Evolutionary conservation across 53 echinoderm and acorn worm genomes (phyloP), one percentile per base, ranked within the genome.

Genomic region (Holothuria scabra): DNA sequence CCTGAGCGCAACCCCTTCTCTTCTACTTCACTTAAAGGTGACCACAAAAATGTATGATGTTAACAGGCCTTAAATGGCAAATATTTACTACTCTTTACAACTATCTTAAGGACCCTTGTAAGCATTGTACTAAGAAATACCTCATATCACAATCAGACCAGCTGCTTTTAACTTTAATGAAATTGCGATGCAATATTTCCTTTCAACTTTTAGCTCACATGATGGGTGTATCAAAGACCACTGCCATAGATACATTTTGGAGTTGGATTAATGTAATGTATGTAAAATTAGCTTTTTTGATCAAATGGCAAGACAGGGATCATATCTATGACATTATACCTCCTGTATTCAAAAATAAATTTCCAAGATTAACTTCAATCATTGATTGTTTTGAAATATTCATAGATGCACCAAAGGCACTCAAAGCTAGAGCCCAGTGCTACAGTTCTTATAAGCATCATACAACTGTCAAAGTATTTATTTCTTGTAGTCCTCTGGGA

Each of bases 361-460:
- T 74, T 34, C 75, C 85, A 23, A 22, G 85, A 58, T 23, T 85
- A 29, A 79, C 86, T 7, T 18, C 23, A 59, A 78, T 79, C 21
- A 56, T 85, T 2, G 79, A 85, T 24, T 85, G 86, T 37, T 85
- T 78, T 79, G 86, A 85, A 59, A 79, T 85, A 29, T 81, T 84
- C 12, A 61, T 61, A n/a, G 61, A 61, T 26, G 4, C 22, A 7
- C 61, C 61, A 5, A 61, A 26, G 61, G 13, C 6, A 4, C 7
- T 89, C 9, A 79, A 78, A 46, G 85, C 89, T 1, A 71, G 89
- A 29, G 85, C 89, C 38, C 76, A 85, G 56, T 21, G 21, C 31
- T 85, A 24, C 3, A 29, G 55, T 38, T 80, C 57, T 31, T 85
- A 85, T 37, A 85, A 85, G 38, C n/a, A 76, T 4, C 86, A 85